phyloP scores from a whole-genome alignment of 2,888 invertebrate genomes.

The Philopedon plagiatum region DNA sequence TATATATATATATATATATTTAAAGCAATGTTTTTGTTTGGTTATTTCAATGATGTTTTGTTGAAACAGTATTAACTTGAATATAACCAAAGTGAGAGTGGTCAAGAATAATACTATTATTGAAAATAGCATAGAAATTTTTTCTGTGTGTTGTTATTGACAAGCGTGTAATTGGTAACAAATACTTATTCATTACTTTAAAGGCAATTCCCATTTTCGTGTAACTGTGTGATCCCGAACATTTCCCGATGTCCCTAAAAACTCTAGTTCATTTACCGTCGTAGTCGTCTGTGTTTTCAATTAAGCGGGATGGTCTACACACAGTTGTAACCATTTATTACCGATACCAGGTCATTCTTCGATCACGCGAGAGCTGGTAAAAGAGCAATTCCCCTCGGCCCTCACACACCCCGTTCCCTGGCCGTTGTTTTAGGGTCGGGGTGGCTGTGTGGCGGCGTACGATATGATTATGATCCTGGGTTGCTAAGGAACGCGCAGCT shows the following conservation, averaged over 20 bases:
- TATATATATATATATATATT: neutral
- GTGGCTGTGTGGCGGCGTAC: conserved; percentile 59
- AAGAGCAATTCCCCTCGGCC: conserved; percentile 60
- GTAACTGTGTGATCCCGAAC: no score
- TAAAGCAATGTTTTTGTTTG: no score
- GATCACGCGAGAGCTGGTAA: conserved; percentile 61
- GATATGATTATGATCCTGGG: conserved; percentile 69
- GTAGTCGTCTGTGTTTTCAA: conserved; percentile 21
- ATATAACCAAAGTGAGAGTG: no score
- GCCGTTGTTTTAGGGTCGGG: conserved; percentile 54
- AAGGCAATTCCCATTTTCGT: no score
- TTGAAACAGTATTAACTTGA: no score
- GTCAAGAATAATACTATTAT: no score
- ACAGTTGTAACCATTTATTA: conserved; percentile 53
- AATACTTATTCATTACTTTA: no score
- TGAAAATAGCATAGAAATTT: no score
- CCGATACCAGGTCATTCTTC: conserved; percentile 62
- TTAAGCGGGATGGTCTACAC: conserved; percentile 20
- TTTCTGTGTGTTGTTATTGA: no score
- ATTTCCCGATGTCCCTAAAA: neutral
- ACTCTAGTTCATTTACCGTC: neutral
- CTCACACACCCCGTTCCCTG: conserved; percentile 23
- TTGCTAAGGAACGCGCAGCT: conserved; percentile 68
- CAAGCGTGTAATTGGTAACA: no score
- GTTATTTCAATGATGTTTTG: no score